Evolutionary conservation across 1,140 invertebrate genomes (phyloP).

Genomic region (Mamestra configurata): DNA sequence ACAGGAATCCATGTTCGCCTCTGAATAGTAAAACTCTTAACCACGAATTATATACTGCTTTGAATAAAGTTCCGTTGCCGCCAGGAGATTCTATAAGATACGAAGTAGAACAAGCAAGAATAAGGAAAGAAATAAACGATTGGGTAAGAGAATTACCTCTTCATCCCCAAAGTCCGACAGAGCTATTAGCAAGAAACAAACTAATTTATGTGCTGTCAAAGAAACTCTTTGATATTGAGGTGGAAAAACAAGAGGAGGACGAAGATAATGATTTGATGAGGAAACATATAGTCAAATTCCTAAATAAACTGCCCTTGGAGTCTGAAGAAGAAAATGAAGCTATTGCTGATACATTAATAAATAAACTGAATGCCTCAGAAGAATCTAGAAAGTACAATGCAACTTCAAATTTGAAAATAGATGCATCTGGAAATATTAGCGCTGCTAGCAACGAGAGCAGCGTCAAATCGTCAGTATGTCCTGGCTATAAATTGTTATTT

Average conservation of each 20-base stretch:
- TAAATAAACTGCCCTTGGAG: constrained; percentile 41
- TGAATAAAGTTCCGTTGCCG: constrained; percentile 56
- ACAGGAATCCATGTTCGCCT: constrained; percentile 50
- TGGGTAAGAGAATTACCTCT: constrained; percentile 57
- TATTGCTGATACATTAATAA: constrained; percentile 14
- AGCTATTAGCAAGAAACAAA: constrained; percentile 23
- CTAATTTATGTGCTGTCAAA: constrained; percentile 45
- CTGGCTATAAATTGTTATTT: background rate
- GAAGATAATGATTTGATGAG: background rate
- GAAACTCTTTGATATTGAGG: constrained; percentile 42
- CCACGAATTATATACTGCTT: constrained; percentile 54
- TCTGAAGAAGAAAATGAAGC: background rate
- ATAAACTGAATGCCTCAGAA: constrained; percentile 20
- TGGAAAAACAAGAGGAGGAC: background rate
- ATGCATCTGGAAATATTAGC: background rate
- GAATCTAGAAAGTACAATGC: constrained; percentile 19
- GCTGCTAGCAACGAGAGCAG: background rate
- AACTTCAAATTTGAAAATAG: background rate
- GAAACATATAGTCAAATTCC: constrained; percentile 36
- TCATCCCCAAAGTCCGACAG: background rate
- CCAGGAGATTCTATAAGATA: constrained; percentile 57
- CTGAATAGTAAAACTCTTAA: constrained; percentile 52
- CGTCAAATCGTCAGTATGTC: background rate
- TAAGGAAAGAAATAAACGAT: constrained; percentile 59
- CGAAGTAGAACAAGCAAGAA: constrained; percentile 59